These are phyloP conservation scores for Brachypalpus laphriformis DNA, from an alignment of 2,888 invertebrate species.

Conservation along the genomic window DNA sequence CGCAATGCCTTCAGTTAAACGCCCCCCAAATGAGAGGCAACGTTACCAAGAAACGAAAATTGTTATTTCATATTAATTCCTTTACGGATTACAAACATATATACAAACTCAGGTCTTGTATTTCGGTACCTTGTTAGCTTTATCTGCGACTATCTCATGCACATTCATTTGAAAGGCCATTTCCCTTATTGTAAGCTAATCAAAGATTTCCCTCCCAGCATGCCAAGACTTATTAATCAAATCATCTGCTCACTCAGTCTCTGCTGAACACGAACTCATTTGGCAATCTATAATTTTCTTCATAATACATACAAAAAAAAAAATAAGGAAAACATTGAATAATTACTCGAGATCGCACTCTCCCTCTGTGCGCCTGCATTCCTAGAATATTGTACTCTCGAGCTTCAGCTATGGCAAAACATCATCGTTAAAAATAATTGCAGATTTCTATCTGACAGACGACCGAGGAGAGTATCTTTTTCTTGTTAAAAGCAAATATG, in stretches of 20 bases:
- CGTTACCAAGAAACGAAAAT: not conserved
- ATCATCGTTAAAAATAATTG: conserved; percentile 73
- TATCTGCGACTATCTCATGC: conserved; percentile 2
- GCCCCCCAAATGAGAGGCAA: not conserved
- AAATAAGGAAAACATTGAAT: conserved; percentile 52
- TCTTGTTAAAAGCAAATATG: conserved; percentile 2
- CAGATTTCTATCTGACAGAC: conserved; percentile 65
- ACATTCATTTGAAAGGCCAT: conserved; percentile 5
- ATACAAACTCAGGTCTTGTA: not conserved
- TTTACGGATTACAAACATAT: not conserved
- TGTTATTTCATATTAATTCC: not conserved
- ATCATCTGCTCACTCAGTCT: conserved; percentile 20
- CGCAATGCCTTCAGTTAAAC: not conserved
- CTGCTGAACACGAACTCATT: conserved; percentile 59
- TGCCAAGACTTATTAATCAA: conserved; percentile 58
- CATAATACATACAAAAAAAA: conserved; percentile 39
- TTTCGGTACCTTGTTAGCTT: conserved; percentile 2
- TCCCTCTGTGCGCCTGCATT: conserved; percentile 13
- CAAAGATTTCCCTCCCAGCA: conserved; percentile 11
- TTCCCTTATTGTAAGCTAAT: conserved; percentile 25
- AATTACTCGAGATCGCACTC: conserved; percentile 43
- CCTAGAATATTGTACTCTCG: conserved; percentile 14
- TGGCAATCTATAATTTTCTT: conserved; percentile 61
- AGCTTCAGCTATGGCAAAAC: conserved; percentile 9
- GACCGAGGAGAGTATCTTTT: conserved; percentile 12